Evolutionary conservation across 2,113 vertebrate genomes (phyloP).

Genomic region (Tympanuchus pallidicinctus): DNA sequence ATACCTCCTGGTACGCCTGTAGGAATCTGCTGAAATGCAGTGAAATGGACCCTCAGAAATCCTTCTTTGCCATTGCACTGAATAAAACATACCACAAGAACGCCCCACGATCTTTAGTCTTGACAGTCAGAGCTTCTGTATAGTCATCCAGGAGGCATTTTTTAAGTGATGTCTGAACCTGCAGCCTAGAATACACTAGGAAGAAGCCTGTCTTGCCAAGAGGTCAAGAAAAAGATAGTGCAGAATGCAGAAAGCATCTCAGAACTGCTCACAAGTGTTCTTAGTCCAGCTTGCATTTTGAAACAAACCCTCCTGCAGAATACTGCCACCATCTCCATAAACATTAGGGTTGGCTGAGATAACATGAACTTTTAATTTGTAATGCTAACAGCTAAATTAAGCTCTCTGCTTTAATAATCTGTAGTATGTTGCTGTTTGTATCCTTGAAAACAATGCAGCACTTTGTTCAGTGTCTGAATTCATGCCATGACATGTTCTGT

Average conservation of each 20-base stretch:
- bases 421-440: not conserved
- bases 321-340: not conserved
- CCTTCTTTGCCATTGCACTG: not conserved
- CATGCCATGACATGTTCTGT: not conserved
- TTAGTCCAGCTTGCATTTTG: not conserved
- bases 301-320: not conserved
- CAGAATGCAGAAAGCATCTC: not conserved
- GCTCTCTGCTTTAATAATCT: not conserved
- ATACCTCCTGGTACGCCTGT: not conserved
- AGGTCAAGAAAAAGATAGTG: not conserved
- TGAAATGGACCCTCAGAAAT: not conserved
- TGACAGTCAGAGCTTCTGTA: not conserved
- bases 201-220: not conserved
- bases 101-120: not conserved
- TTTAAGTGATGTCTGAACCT: not conserved
- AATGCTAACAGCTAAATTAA: not conserved
- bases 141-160: not conserved
- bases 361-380: not conserved
- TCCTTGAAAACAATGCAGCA: not conserved
- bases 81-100: not conserved
- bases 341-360: not conserved
- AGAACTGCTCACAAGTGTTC: not conserved
- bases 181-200: not conserved
- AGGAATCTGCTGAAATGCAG: not conserved
- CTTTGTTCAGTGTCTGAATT: not conserved